Evolutionary conservation across 2,888 invertebrate genomes (phyloP).

Genomic region (Cephus sareptanus): DNA sequence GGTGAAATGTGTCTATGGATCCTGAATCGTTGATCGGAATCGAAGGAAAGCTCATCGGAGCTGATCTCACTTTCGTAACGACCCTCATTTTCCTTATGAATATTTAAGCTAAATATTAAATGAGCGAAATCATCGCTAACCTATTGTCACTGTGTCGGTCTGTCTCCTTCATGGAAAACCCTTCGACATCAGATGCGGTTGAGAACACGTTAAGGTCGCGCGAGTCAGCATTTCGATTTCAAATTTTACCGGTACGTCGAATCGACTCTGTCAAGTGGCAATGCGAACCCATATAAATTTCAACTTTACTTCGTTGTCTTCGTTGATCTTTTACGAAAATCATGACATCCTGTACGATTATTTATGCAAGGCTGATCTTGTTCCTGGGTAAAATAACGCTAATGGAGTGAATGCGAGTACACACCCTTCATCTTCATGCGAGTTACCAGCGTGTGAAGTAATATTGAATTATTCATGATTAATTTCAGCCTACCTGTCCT

Average conservation of each 20-base stretch:
- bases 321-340: neutral
- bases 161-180: neutral
- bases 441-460: neutral
- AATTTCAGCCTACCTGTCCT: neutral
- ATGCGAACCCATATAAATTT: neutral
- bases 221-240: conserved; percentile 16
- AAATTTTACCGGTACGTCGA: conserved; percentile 17
- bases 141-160: conserved; percentile 11
- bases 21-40: neutral
- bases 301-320: neutral
- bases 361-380: neutral
- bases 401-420: neutral
- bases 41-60: neutral
- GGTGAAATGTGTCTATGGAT: neutral
- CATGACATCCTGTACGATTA: neutral
- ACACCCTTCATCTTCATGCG: neutral
- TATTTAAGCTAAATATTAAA: conserved; percentile 64
- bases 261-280: neutral
- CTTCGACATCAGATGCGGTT: neutral
- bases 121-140: conserved; percentile 55
- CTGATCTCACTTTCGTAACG: conserved; percentile 18
- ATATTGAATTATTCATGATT: neutral
- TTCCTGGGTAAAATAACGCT: neutral
- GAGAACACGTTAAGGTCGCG: neutral
- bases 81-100: conserved; percentile 43